Evolutionary conservation across 2,888 invertebrate species (phyloP).

Genomic region (Neoscelio sp.): DNA sequence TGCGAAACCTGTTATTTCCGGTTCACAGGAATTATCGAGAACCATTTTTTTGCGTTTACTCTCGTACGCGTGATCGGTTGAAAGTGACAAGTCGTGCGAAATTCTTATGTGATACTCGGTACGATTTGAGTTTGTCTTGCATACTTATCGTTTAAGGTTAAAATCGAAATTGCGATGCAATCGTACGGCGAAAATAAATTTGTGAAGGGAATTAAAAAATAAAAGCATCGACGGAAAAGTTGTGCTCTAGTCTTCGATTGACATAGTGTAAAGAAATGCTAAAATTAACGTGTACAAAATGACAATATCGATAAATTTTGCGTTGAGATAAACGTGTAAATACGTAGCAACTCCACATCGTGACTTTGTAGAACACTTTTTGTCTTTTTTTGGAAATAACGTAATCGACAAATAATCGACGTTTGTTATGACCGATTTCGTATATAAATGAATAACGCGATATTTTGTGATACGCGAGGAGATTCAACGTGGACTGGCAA

Average conservation of each 20-base stretch:
- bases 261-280: constrained; percentile 23
- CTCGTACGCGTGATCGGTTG: constrained; percentile 17
- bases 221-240: constrained; percentile 25
- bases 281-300: constrained; percentile 37
- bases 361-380: constrained; percentile 6
- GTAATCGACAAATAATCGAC: constrained; percentile 60
- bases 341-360: constrained; percentile 44
- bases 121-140: constrained; percentile 33
- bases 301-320: constrained; percentile 26
- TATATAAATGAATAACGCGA: constrained; percentile 42
- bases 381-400: constrained; percentile 32
- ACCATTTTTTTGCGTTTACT: constrained; percentile 17
- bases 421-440: constrained; percentile 60
- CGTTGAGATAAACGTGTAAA: constrained; percentile 45
- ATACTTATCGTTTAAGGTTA: background rate
- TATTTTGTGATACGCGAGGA: constrained; percentile 31
- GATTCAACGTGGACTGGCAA: no score
- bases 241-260: constrained; percentile 55
- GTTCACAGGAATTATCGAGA: no score
- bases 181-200: background rate
- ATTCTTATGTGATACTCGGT: constrained; percentile 36
- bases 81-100: constrained; percentile 41
- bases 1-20: no score
- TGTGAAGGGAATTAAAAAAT: background rate
- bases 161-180: background rate